Conservation (phyloP, 1,140 invertebrate species). For the Brachionus paranguensis region DNA sequence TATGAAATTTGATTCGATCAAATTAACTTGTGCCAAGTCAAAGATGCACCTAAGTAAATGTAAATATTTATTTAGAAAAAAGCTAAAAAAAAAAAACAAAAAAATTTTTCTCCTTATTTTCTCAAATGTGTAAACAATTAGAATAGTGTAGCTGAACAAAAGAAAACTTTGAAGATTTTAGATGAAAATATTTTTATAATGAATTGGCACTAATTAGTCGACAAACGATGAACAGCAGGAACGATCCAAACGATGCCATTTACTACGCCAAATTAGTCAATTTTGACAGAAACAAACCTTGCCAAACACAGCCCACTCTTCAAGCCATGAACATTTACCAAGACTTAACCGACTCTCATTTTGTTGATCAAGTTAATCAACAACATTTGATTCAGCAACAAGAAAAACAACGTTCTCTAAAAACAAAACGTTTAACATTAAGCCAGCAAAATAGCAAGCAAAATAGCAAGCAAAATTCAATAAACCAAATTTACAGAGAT, state of each 20-base stretch:
- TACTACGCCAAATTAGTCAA: slow-evolving; percentile 30
- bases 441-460: slow-evolving; percentile 11
- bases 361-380: slow-evolving; percentile 14
- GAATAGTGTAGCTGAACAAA: not conserved
- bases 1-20: not conserved
- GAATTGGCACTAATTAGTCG: not conserved
- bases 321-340: slow-evolving; percentile 7
- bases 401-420: not conserved
- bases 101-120: not conserved
- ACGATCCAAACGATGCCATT: slow-evolving; percentile 6
- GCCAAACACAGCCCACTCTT: not conserved
- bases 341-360: not conserved
- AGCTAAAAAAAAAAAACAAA: no score
- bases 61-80: not conserved
- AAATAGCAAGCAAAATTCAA: slow-evolving; percentile 20
- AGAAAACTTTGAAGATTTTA: not conserved
- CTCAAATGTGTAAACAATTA: not conserved
- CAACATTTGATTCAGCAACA: slow-evolving; percentile 17
- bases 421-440: slow-evolving; percentile 31
- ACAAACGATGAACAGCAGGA: not conserved
- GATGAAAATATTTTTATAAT: not conserved
- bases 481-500: slow-evolving; percentile 31
- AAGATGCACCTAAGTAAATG: not conserved
- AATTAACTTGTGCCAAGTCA: not conserved
- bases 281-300: not conserved